Evolutionary conservation across 2,888 invertebrate species (phyloP), one percentile per base, ranked within the genome.

Genomic region (Spialia ferax): DNA sequence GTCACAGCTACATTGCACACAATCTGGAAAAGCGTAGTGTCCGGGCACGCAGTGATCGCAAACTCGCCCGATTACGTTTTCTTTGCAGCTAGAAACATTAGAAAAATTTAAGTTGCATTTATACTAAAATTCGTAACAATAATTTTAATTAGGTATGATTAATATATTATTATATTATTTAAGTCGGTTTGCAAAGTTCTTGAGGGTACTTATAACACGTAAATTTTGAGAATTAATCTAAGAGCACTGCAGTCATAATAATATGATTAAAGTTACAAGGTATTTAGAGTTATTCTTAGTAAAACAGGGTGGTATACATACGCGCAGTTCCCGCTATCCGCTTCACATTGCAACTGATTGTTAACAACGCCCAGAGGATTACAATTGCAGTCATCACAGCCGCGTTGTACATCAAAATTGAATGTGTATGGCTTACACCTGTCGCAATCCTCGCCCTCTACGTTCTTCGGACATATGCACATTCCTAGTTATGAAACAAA

Each of bases 371-470:
- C 99, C 38, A 96, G 87, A 0, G 96, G 95, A 79, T 97, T 95
- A 86, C 99, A 99, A 79, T 96, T 96, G 85, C 99, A 99, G 72
- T 97, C 97, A 86, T 98, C 98, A 85, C 99, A 99, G 7, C 99
- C 99, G 78, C 98, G 97, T 63, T 98, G 96, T 50, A 97, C 96
- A 93, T 99, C 98, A 83, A 97, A 99, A 50, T 99, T 99, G 82
- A 97, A 99, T 0, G 99, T 99, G 71, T 96, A 96, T 0, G 96
- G 95, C 71, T 96, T 96, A 86, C 99, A 99, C 71, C 96, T 95
- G 79, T 99, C 97, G 84, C 99, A 99, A 70, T 96, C 95, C 29
- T 96, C 96, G 0, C 99, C 99, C 23, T 96, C 97, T 0, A 99
- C 99, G 76, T 97, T 96, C 1, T 96, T 96, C 0, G 99, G 99